Conservation (phyloP, 92 coral and sea anemone genomes). For the Micromussa lordhowensis region DNA sequence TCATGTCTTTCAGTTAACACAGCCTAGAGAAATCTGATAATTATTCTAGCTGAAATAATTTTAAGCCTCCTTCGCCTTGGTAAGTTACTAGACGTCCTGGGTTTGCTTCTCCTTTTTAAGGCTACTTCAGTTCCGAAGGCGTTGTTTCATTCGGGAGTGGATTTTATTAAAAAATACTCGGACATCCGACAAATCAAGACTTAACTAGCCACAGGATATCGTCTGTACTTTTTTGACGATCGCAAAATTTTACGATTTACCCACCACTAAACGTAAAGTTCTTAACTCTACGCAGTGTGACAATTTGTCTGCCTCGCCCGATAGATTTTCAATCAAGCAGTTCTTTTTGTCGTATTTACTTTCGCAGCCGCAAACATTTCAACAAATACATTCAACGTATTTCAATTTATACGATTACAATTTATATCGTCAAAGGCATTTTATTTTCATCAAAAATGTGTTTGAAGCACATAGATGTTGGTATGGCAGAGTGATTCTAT, state of each 20-base stretch:
- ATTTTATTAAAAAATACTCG: background rate
- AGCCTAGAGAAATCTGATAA: background rate
- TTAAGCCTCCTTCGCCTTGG: background rate
- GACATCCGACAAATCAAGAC: constrained; percentile 1
- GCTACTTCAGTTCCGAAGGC: background rate
- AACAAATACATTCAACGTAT: background rate
- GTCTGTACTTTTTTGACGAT: background rate
- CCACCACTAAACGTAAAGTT: background rate
- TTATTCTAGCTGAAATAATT: background rate
- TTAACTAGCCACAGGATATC: background rate
- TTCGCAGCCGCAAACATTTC: background rate
- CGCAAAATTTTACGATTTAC: background rate
- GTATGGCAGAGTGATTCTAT: background rate
- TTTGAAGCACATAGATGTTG: background rate
- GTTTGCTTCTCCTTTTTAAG: background rate
- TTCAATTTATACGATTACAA: no score
- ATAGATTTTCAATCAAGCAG: background rate
- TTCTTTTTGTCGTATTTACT: background rate
- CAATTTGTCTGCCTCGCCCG: background rate
- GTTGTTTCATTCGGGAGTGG: background rate
- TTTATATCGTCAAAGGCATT: no score
- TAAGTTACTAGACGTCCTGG: background rate
- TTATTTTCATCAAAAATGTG: background rate
- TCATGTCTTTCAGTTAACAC: background rate
- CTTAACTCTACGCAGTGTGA: background rate